Conservation (phyloP, 2,113 vertebrate species). For the Thymallus thymallus region DNA sequence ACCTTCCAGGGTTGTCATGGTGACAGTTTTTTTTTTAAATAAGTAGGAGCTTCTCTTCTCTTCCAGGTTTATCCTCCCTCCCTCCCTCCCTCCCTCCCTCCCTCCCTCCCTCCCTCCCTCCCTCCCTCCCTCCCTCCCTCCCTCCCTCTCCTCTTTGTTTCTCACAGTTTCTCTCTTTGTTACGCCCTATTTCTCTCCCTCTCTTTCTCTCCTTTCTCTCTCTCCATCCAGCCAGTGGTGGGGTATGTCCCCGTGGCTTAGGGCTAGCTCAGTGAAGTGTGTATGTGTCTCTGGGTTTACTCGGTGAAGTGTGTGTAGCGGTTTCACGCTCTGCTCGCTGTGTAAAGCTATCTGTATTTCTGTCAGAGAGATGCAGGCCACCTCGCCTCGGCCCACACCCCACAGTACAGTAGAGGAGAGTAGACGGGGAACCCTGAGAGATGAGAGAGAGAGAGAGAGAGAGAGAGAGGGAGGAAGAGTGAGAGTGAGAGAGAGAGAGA, state of each 20-base stretch:
- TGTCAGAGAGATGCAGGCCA: conserved; percentile 38
- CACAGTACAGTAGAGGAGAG: not conserved
- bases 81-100: conserved; percentile 14
- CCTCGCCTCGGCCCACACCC: not conserved
- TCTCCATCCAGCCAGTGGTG: conserved; percentile 28
- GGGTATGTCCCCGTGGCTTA: conserved; percentile 5
- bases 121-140: conserved; percentile 12
- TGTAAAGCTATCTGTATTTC: conserved; percentile 26
- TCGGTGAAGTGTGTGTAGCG: conserved; percentile 7
- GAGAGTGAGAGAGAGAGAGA: not conserved
- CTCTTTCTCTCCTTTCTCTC: not conserved
- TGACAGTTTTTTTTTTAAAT: conserved; percentile 42
- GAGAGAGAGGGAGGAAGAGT: not conserved
- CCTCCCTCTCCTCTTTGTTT: conserved; percentile 31
- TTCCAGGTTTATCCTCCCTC: conserved; percentile 56
- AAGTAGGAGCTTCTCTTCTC: conserved; percentile 43
- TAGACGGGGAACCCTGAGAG: not conserved
- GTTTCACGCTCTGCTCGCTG: conserved; percentile 12
- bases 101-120: conserved; percentile 1
- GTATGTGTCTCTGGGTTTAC: not conserved
- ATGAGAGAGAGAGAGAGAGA: conserved; percentile 4
- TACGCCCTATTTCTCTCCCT: not conserved
- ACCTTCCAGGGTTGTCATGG: conserved; percentile 65
- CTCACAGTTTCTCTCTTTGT: not conserved
- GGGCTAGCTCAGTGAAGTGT: conserved; percentile 20